Evolutionary conservation across 2,888 invertebrate species (phyloP).

Genomic region (Ochropacha duplaris): DNA sequence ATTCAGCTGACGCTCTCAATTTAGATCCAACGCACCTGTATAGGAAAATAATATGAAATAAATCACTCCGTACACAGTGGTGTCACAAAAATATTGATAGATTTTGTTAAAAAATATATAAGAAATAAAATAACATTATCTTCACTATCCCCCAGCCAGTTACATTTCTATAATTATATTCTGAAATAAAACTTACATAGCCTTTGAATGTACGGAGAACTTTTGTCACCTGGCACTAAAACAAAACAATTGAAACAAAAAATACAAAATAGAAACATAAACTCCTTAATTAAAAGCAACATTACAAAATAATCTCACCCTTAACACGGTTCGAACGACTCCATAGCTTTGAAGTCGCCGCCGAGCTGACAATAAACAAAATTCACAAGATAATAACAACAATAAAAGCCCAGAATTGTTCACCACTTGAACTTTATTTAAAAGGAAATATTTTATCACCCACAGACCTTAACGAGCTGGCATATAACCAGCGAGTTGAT

Average conservation of each 20-base stretch:
- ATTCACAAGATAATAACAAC: constrained; percentile 52
- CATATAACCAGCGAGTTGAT: neutral
- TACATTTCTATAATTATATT: no score
- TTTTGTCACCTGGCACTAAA: neutral
- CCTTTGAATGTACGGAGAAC: neutral
- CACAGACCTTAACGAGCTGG: constrained; percentile 6
- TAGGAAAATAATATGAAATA: no score
- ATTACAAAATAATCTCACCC: neutral
- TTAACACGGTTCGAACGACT: neutral
- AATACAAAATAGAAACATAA: neutral
- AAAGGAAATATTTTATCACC: constrained; percentile 48
- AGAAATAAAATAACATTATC: no score
- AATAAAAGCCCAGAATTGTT: constrained; percentile 45
- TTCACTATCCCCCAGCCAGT: no score
- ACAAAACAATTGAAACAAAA: neutral
- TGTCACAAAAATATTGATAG: no score
- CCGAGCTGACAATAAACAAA: constrained; percentile 41
- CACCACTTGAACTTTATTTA: constrained; percentile 32
- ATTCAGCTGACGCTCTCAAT: no score
- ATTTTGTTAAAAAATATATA: no score
- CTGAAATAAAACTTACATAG: neutral
- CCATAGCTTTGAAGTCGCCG: constrained; percentile 11
- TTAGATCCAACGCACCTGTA: no score
- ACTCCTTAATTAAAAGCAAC: neutral
- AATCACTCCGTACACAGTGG: no score